Evolutionary conservation across 2,888 invertebrate genomes (phyloP).

Genomic region (Pseudanteris insignis): DNA sequence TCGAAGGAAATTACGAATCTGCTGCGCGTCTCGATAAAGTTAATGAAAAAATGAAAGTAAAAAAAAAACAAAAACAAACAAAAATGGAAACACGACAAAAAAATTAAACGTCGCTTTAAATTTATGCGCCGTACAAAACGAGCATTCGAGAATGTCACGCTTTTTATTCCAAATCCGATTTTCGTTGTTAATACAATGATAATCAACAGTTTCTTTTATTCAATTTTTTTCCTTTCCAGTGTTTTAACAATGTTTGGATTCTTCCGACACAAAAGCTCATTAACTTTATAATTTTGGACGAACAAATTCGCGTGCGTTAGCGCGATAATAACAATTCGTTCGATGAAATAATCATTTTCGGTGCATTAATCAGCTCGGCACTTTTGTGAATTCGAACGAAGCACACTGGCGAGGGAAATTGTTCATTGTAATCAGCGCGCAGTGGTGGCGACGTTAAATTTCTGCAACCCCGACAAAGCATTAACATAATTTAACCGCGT

Average conservation of each 20-base stretch:
- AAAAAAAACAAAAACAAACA: no score
- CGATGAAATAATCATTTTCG: constrained; percentile 12
- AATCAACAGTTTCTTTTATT: background rate
- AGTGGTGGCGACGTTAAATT: constrained; percentile 17
- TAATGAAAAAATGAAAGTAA: no score
- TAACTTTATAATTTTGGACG: background rate
- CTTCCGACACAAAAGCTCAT: background rate
- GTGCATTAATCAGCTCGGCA: constrained; percentile 22
- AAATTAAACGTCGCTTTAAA: no score
- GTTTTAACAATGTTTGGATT: no score
- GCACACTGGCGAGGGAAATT: constrained; percentile 1
- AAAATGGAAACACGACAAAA: no score
- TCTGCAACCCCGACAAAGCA: constrained; percentile 18
- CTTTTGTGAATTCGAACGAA: constrained; percentile 16
- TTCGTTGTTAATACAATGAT: background rate
- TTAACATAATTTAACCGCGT: constrained; percentile 24
- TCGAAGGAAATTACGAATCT: constrained; percentile 28
- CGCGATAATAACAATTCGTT: constrained; percentile 9
- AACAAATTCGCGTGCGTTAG: background rate
- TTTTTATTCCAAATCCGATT: no score
- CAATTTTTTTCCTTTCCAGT: no score
- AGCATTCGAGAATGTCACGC: no score
- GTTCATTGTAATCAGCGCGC: constrained; percentile 18
- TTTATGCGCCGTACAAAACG: no score
- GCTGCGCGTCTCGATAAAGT: constrained; percentile 17